A percentile compares a stretch with the other conserved stretches of the same genome.
Conservation (phyloP, 2,888 invertebrate species). For the Clusia tigrina region DNA sequence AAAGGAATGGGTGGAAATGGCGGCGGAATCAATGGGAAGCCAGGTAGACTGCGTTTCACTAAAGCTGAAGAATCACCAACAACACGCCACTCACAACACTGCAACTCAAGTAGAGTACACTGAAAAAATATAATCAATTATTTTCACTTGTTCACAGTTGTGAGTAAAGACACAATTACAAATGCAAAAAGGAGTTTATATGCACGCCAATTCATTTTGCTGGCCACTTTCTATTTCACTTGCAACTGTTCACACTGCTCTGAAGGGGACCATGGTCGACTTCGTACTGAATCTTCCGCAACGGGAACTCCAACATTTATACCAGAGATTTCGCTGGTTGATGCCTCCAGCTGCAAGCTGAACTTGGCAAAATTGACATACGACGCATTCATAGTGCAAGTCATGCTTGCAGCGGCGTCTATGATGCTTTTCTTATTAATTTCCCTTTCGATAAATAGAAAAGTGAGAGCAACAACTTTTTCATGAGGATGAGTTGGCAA, state of each 20-base stretch:
- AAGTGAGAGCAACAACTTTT: no score
- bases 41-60: neutral
- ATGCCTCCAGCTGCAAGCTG: no score
- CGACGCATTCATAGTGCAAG: no score
- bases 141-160: neutral
- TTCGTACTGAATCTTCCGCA: neutral
- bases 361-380: no score
- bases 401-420: no score
- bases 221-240: neutral
- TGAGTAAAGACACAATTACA: neutral
- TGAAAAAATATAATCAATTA: neutral
- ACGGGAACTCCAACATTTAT: neutral
- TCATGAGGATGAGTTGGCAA: no score
- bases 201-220: neutral
- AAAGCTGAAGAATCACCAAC: neutral
- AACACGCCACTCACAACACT: neutral
- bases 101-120: neutral
- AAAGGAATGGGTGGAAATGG: neutral
- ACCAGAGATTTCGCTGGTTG: no score
- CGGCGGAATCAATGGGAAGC: neutral
- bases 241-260: neutral
- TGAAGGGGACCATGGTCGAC: neutral
- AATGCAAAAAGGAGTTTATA: neutral
- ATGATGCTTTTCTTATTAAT: no score
- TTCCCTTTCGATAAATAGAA: no score